These are phyloP conservation scores for Lithophane leautieri DNA, from an alignment of 2,888 invertebrate genomes.

Conservation along the genomic window DNA sequence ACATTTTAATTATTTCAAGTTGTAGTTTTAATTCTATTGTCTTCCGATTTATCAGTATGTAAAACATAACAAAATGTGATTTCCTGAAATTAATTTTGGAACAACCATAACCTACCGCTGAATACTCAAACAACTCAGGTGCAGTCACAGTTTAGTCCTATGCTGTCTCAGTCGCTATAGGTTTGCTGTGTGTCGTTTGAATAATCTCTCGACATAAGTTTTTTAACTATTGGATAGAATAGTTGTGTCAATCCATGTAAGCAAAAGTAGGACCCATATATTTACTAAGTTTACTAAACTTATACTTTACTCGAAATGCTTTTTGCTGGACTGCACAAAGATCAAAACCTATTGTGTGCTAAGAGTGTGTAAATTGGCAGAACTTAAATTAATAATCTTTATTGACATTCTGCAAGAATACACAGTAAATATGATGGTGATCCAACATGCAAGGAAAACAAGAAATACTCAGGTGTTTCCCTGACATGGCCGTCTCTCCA, in stretches of 20 bases:
- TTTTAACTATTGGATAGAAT: not conserved
- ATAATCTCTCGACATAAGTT: not conserved
- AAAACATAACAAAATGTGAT: not conserved
- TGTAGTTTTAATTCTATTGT: not conserved
- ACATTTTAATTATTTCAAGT: not conserved
- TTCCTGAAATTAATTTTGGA: conserved; percentile 1
- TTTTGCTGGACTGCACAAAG: conserved; percentile 7
- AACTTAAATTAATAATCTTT: not conserved
- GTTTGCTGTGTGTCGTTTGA: not conserved
- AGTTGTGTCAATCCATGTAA: not conserved
- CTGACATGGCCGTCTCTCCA: not conserved
- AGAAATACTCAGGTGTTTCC: conserved; percentile 11
- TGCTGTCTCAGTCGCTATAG: conserved; percentile 2
- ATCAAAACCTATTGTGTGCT: not conserved
- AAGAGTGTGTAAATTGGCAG: not conserved
- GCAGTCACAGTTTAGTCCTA: not conserved
- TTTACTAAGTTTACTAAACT: no score
- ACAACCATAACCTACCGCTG: not conserved
- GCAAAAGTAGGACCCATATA: not conserved
- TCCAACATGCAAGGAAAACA: conserved; percentile 9
- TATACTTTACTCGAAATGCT: not conserved
- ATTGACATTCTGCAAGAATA: not conserved
- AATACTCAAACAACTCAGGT: not conserved
- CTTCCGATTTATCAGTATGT: not conserved
- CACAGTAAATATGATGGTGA: not conserved